Base-by-base conservation (phyloP, 2,797 vertebrate genomes). In the Ciconia nigra region DNA sequence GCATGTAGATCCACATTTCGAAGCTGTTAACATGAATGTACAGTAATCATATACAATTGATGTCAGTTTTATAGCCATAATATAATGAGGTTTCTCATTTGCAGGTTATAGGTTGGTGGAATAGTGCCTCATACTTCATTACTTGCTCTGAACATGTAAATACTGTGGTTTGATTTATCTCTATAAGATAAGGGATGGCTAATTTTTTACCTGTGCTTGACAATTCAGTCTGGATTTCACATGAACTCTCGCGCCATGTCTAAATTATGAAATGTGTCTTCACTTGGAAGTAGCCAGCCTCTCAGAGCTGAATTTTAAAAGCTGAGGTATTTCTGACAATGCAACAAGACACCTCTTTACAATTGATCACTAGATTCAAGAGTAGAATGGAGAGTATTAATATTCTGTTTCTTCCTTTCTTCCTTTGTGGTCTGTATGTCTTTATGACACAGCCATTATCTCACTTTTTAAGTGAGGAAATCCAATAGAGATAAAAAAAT, bases 161-260 rank as follows among this genome's bases (percentile, higher is more conserved):
- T 61, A 11, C 18, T 59, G 57, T 0, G 1, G 18, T n/a, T 71
- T 74, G 63, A 24, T 85, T 74, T 58, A 33, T 19, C 24, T 62
- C 42, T 39, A 0, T 37, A 19, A 16, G 31, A 85, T 10, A 31
- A 67, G 37, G 15, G 49, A 70, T 16, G 61, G 63, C 29, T 20
- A 0, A 8, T 65, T 71, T 59, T 90, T 83, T 11, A 15, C 79
- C 39, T 35, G 33, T 57, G 54, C 71, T 71, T 39, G 22, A 35
- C 65, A 26, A n/a, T 59, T 69, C 49, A 29, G 47, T 15, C 54
- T 54, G 79, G 9, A 33, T 92, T 87, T 78, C 72, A 24, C 20
- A 17, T 17, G 49, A 62, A 13, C 52, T 87, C 65, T 41, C 0
- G 0, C 3, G 6, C 52, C 61, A 63, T 2, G 2, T 70, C 71